Percentiles rank a stretch among this genome's conserved stretches.
Evolutionary conservation across 2,888 invertebrate species (phyloP).

Genomic region (Melanchra persicariae): DNA sequence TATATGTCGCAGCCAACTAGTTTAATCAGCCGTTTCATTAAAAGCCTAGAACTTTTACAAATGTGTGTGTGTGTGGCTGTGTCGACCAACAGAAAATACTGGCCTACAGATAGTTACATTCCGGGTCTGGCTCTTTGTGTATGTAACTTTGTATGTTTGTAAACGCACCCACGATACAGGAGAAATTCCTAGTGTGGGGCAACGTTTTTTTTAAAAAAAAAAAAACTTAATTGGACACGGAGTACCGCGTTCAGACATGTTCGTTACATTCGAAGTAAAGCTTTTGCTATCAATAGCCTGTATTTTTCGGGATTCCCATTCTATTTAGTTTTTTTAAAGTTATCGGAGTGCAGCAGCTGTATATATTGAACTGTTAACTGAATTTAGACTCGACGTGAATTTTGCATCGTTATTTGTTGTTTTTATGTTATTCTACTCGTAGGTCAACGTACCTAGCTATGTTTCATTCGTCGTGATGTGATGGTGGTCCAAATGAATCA

Average conservation of each 20-base stretch:
- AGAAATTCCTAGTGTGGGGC: no score
- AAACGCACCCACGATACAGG: no score
- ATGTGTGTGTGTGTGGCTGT: no score
- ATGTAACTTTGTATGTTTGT: no score
- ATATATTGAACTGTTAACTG: not conserved
- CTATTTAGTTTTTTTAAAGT: not conserved
- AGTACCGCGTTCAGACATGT: no score
- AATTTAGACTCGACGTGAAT: not conserved
- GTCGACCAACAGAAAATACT: not conserved
- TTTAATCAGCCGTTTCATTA: no score
- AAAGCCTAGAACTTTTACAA: not conserved
- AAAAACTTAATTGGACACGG: not conserved
- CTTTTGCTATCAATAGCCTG: not conserved
- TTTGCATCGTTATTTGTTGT: not conserved
- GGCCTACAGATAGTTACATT: no score
- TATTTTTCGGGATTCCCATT: slow-evolving; percentile 10
- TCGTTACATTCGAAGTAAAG: not conserved
- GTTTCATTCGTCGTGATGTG: not conserved
- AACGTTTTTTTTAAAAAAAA: no score
- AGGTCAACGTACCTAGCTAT: no score
- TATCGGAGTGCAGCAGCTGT: not conserved
- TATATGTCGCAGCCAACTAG: no score
- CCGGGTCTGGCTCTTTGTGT: no score
- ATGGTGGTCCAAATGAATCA: not conserved
- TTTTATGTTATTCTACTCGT: no score